phyloP scores from a whole-genome alignment of 2,888 invertebrate genomes.

The Craniophora ligustri region DNA sequence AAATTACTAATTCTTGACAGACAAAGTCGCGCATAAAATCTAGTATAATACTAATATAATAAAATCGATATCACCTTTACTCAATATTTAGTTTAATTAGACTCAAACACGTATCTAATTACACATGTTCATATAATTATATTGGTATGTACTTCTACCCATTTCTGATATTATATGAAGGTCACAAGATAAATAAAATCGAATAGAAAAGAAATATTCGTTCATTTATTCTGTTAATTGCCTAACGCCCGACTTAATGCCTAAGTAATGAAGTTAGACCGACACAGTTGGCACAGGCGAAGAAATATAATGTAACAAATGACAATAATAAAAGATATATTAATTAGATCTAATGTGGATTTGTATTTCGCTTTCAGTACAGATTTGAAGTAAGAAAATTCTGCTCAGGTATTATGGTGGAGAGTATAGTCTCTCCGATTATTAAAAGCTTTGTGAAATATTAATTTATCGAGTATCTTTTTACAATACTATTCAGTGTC shows the following conservation, averaged over 20 bases:
- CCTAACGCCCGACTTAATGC: constrained; percentile 9
- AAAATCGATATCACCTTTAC: too few species aligned
- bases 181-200: constrained; percentile 14
- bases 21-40: too few species aligned
- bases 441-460: too few species aligned
- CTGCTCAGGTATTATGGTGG: too few species aligned
- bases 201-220: constrained; percentile 28
- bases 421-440: too few species aligned
- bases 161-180: constrained; percentile 8
- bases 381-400: too few species aligned
- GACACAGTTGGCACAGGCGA: constrained; percentile 8
- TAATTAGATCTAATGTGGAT: constrained; percentile 5
- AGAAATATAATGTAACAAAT: constrained; percentile 6
- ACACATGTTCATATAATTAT: neutral
- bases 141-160: neutral
- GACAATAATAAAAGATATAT: constrained; percentile 4
- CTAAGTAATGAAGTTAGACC: constrained; percentile 22
- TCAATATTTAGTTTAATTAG: neutral
- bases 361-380: neutral
- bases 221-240: constrained; percentile 30
- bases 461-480: too few species aligned
- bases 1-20: too few species aligned
- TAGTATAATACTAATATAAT: too few species aligned
- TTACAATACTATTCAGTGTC: too few species aligned
- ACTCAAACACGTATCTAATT: neutral